Evolutionary conservation across 1,140 invertebrate genomes (phyloP), one percentile per base, ranked within the genome.

Genomic region (Trichonephila clavata): DNA sequence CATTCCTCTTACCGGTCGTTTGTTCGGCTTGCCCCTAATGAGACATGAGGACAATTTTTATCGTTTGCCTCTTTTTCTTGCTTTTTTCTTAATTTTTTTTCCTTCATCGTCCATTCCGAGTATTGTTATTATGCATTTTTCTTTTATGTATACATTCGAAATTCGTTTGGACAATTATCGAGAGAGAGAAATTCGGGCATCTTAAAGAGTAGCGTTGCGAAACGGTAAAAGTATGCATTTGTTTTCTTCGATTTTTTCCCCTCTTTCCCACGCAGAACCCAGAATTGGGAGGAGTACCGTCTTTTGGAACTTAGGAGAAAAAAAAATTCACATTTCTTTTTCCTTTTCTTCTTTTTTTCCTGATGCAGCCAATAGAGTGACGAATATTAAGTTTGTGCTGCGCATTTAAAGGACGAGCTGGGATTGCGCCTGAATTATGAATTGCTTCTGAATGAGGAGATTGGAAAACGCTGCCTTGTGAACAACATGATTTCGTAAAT

Each of bases 21-120:
- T 89, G 87, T 89, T 89, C 87, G 39, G 59, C 87, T 89, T 89
- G 63, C 87, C 21, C 27, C 63, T 89, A 89, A 89, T 89, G 65
- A 89, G 87, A 86, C 59, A 86, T 60, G 84, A 16, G 83, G 83
- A 84, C 86, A 87, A 63, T 87, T 84, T 87, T 87, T 39, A 57
- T 87, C 7, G 60, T 87, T 87, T 87, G 50, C 50, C 50, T 87
- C 13, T 32, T 60, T 60, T 84, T 24, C 1, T 77, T 71, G 27
- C 3, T 57, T 77, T 57, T 71, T 89, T 27, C 57, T 18, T 24
- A 50, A 39, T 63, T 39, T 20, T 63, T 63, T 14, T 63, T 63
- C 24, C 32, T 39, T 39, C 32, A 3, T 2, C 32, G 24, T 77
- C 65, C n/a, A n/a, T 39, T 32, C 71, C 27, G 20, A 39, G 27